Evolutionary conservation across 2,797 vertebrate genomes (phyloP).

Genomic region (Sphenodon punctatus): DNA sequence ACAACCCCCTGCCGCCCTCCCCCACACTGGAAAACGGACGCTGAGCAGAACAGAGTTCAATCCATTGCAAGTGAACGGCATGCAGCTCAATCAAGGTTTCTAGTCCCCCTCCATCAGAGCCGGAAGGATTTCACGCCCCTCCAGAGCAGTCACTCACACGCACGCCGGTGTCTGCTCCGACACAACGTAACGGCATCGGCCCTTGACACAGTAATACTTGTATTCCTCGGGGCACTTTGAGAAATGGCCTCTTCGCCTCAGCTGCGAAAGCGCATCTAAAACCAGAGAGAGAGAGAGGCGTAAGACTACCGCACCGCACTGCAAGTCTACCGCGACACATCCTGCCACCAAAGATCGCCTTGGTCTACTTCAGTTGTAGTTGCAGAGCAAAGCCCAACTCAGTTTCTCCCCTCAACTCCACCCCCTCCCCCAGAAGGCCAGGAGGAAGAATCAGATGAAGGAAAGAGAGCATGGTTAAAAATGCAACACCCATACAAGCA

Average conservation of each 20-base stretch:
- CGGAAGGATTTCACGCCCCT: neutral
- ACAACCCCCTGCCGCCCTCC: neutral
- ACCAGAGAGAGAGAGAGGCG: neutral
- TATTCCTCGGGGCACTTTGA: conserved; percentile 82
- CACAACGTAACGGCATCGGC: conserved; percentile 83
- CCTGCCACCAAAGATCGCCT: too few species aligned
- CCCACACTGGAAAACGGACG: neutral
- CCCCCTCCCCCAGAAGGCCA: too few species aligned
- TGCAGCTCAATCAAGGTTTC: neutral
- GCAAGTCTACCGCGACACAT: too few species aligned
- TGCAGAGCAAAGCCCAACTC: too few species aligned
- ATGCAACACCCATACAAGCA: too few species aligned
- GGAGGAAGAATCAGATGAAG: too few species aligned
- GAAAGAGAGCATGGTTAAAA: too few species aligned
- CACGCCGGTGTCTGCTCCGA: conserved; percentile 81
- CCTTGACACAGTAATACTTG: conserved; percentile 83
- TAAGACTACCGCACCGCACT: too few species aligned
- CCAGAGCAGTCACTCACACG: conserved; percentile 71
- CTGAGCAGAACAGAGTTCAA: neutral
- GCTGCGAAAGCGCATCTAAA: conserved; percentile 53
- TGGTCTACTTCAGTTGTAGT: too few species aligned
- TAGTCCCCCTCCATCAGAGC: neutral
- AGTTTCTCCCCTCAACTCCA: too few species aligned
- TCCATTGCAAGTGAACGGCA: neutral
- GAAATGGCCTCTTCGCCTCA: conserved; percentile 78